Conservation (phyloP, 1,140 invertebrate genomes). For the Portunus trituberculatus region DNA sequence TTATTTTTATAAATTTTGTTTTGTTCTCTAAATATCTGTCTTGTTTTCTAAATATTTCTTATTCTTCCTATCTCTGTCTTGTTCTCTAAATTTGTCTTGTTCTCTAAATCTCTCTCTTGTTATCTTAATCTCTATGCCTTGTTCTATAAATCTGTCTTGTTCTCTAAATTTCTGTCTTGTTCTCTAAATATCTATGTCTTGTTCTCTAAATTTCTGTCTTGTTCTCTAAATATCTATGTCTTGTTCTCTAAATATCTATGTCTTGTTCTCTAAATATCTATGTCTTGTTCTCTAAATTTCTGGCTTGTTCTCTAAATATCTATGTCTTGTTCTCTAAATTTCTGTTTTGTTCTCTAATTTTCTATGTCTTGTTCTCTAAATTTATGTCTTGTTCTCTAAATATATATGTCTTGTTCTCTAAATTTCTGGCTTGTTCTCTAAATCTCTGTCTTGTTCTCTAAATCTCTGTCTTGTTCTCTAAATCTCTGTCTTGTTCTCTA, state of each 20-base stretch:
- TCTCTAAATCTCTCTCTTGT: background rate
- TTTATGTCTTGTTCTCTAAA: too few relatives aligned
- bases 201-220: background rate
- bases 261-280: background rate
- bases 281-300: background rate
- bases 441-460: background rate
- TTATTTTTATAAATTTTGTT: background rate
- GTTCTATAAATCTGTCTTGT: background rate
- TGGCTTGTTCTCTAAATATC: background rate
- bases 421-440: background rate
- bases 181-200: background rate
- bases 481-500: too few relatives aligned
- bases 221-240: background rate
- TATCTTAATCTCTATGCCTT: background rate
- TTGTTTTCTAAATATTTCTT: too few relatives aligned
- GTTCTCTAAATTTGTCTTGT: too few relatives aligned
- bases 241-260: background rate
- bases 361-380: too few relatives aligned
- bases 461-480: too few relatives aligned
- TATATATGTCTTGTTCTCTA: background rate
- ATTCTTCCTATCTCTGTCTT: too few relatives aligned
- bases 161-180: background rate
- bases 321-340: background rate
- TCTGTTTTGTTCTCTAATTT: too few relatives aligned
- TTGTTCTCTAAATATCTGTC: too few relatives aligned